A percentile compares a stretch with the other conserved stretches of the same genome.
These are phyloP conservation scores for Drosophila repletoides DNA, from an alignment of 1,140 invertebrate species.

Conservation along the genomic window DNA sequence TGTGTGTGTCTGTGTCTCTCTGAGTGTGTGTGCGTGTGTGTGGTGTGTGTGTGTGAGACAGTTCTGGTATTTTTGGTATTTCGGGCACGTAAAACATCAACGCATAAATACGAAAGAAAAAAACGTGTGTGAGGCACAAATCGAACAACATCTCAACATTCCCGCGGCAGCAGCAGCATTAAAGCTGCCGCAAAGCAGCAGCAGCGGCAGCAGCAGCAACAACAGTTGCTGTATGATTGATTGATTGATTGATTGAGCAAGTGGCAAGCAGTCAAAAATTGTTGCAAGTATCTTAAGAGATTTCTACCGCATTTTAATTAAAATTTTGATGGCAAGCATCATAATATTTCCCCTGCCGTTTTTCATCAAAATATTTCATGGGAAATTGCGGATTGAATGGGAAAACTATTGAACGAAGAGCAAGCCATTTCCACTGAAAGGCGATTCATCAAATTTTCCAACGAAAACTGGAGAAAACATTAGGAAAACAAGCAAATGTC, in stretches of 20 bases:
- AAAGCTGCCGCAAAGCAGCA: conserved; percentile 4
- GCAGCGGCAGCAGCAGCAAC: conserved; percentile 6
- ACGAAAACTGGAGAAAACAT: too few species aligned
- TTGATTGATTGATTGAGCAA: conserved; percentile 2
- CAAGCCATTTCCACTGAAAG: too few species aligned
- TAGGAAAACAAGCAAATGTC: too few species aligned
- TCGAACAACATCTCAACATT: conserved; percentile 27
- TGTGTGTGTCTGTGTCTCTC: conserved; percentile 12
- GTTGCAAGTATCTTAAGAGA: not conserved
- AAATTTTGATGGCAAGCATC: not conserved
- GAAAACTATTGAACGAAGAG: too few species aligned
- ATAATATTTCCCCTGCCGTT: not conserved
- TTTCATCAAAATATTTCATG: too few species aligned
- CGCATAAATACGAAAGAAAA: conserved; percentile 69
- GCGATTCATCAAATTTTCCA: not conserved
- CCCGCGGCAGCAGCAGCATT: conserved; percentile 4
- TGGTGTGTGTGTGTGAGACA: not conserved
- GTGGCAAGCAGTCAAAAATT: not conserved
- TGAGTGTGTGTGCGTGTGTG: not conserved
- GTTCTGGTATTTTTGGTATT: conserved; percentile 49
- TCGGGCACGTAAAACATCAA: conserved; percentile 76
- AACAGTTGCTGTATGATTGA: conserved; percentile 18
- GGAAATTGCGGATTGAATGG: too few species aligned
- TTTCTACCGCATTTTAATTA: not conserved
- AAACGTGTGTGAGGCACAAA: conserved; percentile 27